Percentiles rank a stretch among this genome's conserved stretches.
Evolutionary conservation across 2,797 vertebrate genomes (phyloP).

Genomic region (Cyclura pinguis): DNA sequence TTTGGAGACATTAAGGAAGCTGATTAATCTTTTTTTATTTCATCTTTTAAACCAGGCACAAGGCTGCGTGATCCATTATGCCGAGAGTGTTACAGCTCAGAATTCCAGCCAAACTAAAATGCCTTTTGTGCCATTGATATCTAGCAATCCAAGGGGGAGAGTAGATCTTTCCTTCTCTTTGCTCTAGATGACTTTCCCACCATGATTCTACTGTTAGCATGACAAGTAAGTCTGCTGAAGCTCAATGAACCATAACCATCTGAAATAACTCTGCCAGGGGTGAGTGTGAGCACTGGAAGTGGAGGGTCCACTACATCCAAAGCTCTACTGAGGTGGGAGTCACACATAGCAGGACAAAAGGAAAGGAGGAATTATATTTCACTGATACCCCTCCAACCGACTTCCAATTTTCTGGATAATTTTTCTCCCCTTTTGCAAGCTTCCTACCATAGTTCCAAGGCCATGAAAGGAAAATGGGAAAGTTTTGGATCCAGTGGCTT

Average conservation of each 20-base stretch:
- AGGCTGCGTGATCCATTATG: conserved; percentile 2
- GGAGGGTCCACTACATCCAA: background rate
- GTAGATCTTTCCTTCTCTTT: background rate
- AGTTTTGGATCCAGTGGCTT: background rate
- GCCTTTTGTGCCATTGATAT: background rate
- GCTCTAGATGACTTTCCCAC: background rate
- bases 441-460: background rate
- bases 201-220: background rate
- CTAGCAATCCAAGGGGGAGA: background rate
- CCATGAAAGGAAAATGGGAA: background rate
- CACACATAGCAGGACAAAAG: background rate
- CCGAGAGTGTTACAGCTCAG: conserved; percentile 10
- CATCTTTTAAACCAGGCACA: conserved; percentile 34
- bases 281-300: background rate
- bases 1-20: conserved; percentile 52
- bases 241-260: background rate
- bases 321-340: background rate
- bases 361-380: background rate
- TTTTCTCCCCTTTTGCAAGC: background rate
- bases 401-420: background rate
- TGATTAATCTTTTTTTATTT: conserved; percentile 59
- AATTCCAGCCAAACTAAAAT: conserved; percentile 23
- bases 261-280: background rate
- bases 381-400: background rate
- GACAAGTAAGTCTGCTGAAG: background rate